These are phyloP conservation scores for Eurystomus gularis DNA, from an alignment of 2,113 vertebrate species.

Conservation along the genomic window DNA sequence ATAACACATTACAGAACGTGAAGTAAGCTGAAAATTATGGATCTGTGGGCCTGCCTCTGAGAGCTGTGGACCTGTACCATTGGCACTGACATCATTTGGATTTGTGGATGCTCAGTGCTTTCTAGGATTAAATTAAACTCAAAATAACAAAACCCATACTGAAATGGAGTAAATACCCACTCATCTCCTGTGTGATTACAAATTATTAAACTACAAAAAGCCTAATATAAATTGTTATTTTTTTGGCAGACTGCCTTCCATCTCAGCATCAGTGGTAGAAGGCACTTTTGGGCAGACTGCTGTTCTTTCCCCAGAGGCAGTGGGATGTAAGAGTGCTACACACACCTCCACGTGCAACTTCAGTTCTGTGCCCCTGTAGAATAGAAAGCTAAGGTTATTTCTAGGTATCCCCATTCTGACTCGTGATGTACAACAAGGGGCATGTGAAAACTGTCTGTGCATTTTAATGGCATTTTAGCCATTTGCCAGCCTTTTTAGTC, in stretches of 20 bases:
- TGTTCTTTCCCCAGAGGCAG: neutral
- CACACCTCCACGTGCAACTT: neutral
- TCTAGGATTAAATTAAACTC: neutral
- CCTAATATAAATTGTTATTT: neutral
- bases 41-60: neutral
- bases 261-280: neutral
- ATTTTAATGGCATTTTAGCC: neutral
- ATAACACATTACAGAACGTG: neutral
- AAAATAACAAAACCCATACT: neutral
- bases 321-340: neutral
- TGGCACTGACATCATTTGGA: neutral
- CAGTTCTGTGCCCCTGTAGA: no score
- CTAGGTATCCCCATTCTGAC: neutral
- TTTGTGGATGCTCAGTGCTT: neutral
- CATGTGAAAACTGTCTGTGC: neutral
- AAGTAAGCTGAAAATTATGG: neutral
- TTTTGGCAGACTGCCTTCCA: neutral
- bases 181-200: neutral
- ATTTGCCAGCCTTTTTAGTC: neutral
- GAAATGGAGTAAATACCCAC: neutral
- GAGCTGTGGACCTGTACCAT: neutral
- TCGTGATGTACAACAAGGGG: neutral
- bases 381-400: neutral
- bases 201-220: neutral
- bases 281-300: neutral